Evolutionary conservation across 2,797 vertebrate genomes (phyloP).

Genomic region (Muscicapa striata): DNA sequence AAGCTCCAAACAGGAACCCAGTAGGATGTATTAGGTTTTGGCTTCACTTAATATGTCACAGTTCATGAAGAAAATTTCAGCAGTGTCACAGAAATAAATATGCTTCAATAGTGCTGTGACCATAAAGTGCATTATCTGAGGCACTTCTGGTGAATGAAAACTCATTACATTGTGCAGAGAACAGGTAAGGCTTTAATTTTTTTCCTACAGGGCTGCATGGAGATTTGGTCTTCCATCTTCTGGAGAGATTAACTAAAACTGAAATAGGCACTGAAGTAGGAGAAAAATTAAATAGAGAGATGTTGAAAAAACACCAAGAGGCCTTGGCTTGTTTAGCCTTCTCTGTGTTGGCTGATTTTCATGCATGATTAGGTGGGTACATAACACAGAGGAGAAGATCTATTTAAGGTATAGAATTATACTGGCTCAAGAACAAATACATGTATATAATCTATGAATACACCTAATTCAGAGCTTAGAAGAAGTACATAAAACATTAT

Average conservation of each 20-base stretch:
- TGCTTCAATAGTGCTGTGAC: neutral
- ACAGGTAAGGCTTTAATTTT: neutral
- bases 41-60: neutral
- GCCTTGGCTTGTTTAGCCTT: neutral
- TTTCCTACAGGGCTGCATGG: neutral
- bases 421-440: neutral
- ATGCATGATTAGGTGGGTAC: neutral
- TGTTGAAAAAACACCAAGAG: neutral
- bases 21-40: neutral
- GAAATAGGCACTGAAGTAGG: neutral
- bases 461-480: neutral
- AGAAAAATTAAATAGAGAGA: neutral
- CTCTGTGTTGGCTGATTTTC: neutral
- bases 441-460: neutral
- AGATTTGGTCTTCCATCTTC: neutral
- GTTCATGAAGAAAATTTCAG: neutral
- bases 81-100: neutral
- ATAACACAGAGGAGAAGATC: neutral
- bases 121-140: neutral
- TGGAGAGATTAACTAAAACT: neutral
- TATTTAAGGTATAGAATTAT: neutral
- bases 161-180: neutral
- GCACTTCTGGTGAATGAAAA: neutral
- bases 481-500: neutral
- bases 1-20: neutral